Evolutionary conservation across 2,113 vertebrate genomes (phyloP).

Genomic region (Boulengeromyrus knoepffleri): DNA sequence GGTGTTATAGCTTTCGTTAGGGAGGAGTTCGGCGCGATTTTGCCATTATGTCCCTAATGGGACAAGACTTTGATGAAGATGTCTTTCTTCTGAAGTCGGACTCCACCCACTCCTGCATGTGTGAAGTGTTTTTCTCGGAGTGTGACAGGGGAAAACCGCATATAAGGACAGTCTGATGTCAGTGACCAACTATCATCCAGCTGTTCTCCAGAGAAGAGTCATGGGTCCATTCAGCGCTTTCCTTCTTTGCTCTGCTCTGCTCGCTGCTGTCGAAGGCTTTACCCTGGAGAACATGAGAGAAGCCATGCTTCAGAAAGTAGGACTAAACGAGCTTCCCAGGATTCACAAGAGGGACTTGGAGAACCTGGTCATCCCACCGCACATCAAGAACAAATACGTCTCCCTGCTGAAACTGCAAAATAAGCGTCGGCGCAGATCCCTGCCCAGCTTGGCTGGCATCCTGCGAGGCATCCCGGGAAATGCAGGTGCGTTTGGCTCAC

Average conservation of each 20-base stretch:
- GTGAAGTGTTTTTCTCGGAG: conserved; percentile 68
- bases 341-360: conserved; percentile 70
- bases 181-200: not conserved
- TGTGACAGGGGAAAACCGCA: conserved; percentile 27
- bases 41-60: conserved; percentile 50
- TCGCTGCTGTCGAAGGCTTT: conserved; percentile 15
- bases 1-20: conserved; percentile 27
- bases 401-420: conserved; percentile 75
- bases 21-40: conserved; percentile 46
- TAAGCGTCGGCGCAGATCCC: conserved; percentile 68
- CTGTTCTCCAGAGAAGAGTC: conserved; percentile 48
- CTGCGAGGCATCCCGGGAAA: conserved; percentile 74
- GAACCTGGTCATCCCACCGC: conserved; percentile 70
- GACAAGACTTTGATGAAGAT: conserved; percentile 60
- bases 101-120: conserved; percentile 66
- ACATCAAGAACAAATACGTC: conserved; percentile 69
- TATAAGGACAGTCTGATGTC: conserved; percentile 52
- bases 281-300: conserved; percentile 67
- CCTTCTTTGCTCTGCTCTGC: conserved; percentile 46
- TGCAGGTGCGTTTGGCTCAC: conserved; percentile 59
- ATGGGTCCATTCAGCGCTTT: conserved; percentile 39
- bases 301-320: conserved; percentile 67
- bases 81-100: conserved; percentile 58
- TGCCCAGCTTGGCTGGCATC: conserved; percentile 79
- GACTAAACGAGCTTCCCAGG: conserved; percentile 67